Base-by-base conservation (phyloP, 2,888 invertebrate species). In the Parascotia fuliginaria region DNA sequence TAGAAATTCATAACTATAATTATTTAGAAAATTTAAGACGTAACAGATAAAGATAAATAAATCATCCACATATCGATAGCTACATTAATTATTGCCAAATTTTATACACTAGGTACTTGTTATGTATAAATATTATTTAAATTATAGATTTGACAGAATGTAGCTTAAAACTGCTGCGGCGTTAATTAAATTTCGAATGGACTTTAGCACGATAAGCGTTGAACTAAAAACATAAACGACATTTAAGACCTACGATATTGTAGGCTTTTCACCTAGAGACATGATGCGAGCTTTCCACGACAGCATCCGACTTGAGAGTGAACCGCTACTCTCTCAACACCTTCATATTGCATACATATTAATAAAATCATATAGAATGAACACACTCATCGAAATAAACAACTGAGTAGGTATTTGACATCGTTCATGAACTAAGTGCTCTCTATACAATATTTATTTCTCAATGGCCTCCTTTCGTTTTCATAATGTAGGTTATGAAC, bases 201-300 rank as follows among this genome's bases (percentile, higher is more conserved):
- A 9, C 3, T 33, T 32, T 9, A 29, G 28, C 6, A n/a, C 12
- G 15, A 34, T 39, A 14, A 2, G 9, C 11, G 29, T 15, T 32
- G 27, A 34, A 33, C 57, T 77, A 77, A 78, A 78, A 74, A 74
- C 71, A 74, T 75, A 75, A 76, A 79, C 81, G 81, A 80, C 76
- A 73, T 62, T 63, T 81, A 81, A 80, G 79, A 73, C 64, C 58
- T 49, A 60, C 65, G 60, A 71, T 75, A 80, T 73, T 75, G 73
- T 81, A 84, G 81, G 81, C 80, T 85, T 89, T 85, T 87, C 87
- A 83, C 85, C 76, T 66, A n/a, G n/a, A 75, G 78, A 64, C 62
- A 73, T 59, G 71, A 75, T 78, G 75, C 73, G 77, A 89, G 89
- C 90, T 90, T 90, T 90, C 89, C 81, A 76, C 70, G 75, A 78